Base-by-base conservation (phyloP, 30 jellyfish, hydroid and myxozoan genomes). In the Catostylus mosaicus region DNA sequence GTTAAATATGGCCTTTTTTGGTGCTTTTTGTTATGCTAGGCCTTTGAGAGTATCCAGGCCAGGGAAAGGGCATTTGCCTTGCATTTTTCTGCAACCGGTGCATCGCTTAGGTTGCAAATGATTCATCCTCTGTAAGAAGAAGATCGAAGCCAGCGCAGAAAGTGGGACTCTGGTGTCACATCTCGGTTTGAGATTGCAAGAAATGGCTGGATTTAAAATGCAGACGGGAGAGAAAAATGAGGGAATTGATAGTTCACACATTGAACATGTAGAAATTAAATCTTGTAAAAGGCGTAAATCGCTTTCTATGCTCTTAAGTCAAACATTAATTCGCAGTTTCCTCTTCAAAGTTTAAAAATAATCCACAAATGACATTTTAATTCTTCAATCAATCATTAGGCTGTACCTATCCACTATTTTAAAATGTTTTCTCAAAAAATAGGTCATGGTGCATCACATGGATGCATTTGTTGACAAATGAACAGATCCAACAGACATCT, bases 371-470 rank as follows among this genome's bases (percentile, higher is more conserved):
- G 5, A 52, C 38, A 29, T 48, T 8, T 9, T 74, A 33, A 56
- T 37, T 16, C 57, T 32, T 24, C 29, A 26, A 19, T 57, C 64
- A 54, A 47, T 54, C 87, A 76, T 2, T 30, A 35, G 48, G 16
- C 65, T 1, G 3, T 22, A 75, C 54, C 31, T 74, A 27, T 35
- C 59, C 30, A n/a, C n/a, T 30, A 51, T 30, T 56, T 36, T 34
- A 57, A 31, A 18, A 23, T 77, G 88, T 59, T 77, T 60, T 47
- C 35, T 48, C 19, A 51, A 29, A 27, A 74, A 52, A 74, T 74
- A 74, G 70, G 37, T 74, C 66, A 50, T 22, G 51, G 37, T n/a
- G 72, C 31, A 40, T 51, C 59, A 26, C 26, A 24, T 30, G 54
- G 59, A 14, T 57, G 7, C 33, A 30, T 20, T 33, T 74, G 85